Evolutionary conservation across 30 jellyfish, hydroid and myxozoan species (phyloP).

Genomic region (Pelagia noctiluca): DNA sequence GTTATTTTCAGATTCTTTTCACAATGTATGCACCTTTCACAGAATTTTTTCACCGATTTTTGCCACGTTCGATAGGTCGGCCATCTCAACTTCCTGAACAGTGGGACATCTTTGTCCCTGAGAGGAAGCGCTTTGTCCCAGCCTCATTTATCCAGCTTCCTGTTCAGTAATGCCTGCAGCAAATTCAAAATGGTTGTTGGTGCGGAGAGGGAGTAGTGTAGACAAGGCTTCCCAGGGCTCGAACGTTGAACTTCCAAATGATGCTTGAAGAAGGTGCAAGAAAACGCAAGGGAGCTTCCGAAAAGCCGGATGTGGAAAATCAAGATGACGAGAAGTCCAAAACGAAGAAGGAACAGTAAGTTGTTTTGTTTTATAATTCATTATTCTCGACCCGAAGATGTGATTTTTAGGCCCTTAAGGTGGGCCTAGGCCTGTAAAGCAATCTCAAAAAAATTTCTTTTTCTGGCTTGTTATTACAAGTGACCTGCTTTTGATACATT

Average conservation of each 20-base stretch:
- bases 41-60: neutral
- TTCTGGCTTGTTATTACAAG: too few relatives aligned
- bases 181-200: too few relatives aligned
- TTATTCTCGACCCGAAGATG: neutral
- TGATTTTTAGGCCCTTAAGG: too few relatives aligned
- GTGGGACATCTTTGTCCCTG: neutral
- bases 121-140: neutral
- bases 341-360: constrained; percentile 39
- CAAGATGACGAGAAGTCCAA: constrained; percentile 63
- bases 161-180: constrained; percentile 1
- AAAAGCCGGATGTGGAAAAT: constrained; percentile 61
- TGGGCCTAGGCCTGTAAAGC: too few relatives aligned
- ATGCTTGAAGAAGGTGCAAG: constrained; percentile 58
- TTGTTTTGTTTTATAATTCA: neutral
- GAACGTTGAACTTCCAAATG: too few relatives aligned
- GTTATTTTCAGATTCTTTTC: too few relatives aligned
- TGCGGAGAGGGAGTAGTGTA: too few relatives aligned
- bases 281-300: constrained; percentile 60
- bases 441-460: too few relatives aligned
- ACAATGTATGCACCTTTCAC: too few relatives aligned
- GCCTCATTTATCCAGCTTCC: neutral
- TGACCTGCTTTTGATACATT: too few relatives aligned
- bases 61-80: constrained; percentile 20
- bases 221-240: too few relatives aligned
- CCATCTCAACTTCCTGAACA: neutral